These are phyloP conservation scores for Anthrax anthrax DNA, from an alignment of 2,888 invertebrate species.

Conservation along the genomic window DNA sequence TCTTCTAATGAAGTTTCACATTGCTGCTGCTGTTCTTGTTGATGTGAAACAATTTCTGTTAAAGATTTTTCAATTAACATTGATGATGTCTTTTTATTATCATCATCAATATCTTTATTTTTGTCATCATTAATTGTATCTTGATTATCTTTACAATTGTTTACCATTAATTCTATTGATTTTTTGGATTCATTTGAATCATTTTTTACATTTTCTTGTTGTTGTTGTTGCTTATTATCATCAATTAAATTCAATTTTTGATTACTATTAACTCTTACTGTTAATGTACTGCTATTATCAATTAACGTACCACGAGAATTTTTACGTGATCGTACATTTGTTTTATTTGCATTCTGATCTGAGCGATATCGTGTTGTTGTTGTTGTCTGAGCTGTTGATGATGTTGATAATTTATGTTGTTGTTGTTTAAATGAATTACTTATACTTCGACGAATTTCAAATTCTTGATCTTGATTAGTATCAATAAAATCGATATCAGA, in stretches of 20 bases:
- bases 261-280: conserved; percentile 27
- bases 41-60: neutral
- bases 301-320: conserved; percentile 18
- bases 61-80: neutral
- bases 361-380: conserved; percentile 8
- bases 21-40: neutral
- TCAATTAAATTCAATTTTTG: conserved; percentile 10
- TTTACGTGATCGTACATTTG: conserved; percentile 22
- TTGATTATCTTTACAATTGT: neutral
- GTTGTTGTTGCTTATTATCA: neutral
- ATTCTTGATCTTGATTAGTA: conserved; percentile 33
- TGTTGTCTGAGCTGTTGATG: neutral
- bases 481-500: conserved; percentile 62
- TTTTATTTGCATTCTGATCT: conserved; percentile 23
- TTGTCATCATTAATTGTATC: neutral
- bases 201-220: neutral
- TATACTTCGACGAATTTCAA: conserved; percentile 29
- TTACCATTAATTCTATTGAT: neutral
- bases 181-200: too few relatives aligned
- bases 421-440: conserved; percentile 6
- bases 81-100: conserved; percentile 1
- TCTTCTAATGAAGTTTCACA: conserved; percentile 2
- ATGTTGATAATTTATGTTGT: neutral
- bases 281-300: conserved; percentile 23
- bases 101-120: neutral